phyloP scores from a whole-genome alignment of 92 coral and sea anemone species.

The Porites divaricata region DNA sequence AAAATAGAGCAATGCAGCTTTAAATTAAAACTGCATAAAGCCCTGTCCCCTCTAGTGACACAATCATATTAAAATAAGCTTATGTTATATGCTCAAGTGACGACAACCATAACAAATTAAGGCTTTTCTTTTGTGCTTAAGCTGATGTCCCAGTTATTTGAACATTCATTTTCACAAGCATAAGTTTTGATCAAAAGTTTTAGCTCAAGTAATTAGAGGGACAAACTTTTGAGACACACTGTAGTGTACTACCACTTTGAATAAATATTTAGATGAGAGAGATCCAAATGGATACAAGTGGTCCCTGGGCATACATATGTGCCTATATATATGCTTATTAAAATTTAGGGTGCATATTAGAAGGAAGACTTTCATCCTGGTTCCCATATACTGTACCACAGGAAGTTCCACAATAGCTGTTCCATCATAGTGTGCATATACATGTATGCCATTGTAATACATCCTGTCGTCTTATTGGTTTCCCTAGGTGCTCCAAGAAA shows the following conservation, averaged over 20 bases:
- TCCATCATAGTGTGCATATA: conserved; percentile 9
- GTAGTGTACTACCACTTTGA: not conserved
- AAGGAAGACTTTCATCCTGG: conserved; percentile 18
- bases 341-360: conserved; percentile 17
- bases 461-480: conserved; percentile 28
- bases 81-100: conserved; percentile 10
- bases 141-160: conserved; percentile 15
- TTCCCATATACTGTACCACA: conserved; percentile 21
- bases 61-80: not conserved
- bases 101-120: not conserved
- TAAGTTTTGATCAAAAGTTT: conserved; percentile 20
- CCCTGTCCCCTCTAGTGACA: not conserved
- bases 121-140: conserved; percentile 7
- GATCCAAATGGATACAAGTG: conserved; percentile 7
- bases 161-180: not conserved
- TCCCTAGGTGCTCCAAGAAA: conserved; percentile 20
- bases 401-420: conserved; percentile 6
- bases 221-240: no score
- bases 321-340: conserved; percentile 15
- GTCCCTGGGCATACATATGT: not conserved
- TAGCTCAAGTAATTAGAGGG: no score
- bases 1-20: conserved; percentile 28
- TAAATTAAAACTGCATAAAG: conserved; percentile 11
- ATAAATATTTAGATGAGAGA: conserved; percentile 17
- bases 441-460: conserved; percentile 9